Percentiles rank a stretch among this genome's conserved stretches.
phyloP scores from a whole-genome alignment of 2,797 vertebrate species.

The Melanotaenia maccullochi region DNA sequence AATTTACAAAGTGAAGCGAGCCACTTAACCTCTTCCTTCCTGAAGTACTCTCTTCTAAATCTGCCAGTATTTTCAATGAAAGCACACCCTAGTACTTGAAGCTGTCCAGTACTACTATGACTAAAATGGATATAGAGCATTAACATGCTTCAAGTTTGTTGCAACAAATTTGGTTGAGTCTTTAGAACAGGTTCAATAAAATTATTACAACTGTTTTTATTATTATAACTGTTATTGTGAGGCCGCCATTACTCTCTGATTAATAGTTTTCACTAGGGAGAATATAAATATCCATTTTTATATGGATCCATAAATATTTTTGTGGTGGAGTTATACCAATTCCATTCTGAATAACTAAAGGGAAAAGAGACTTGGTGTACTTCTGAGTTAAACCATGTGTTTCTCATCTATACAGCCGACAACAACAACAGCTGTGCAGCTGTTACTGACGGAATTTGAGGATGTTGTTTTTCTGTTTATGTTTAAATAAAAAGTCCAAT shows the following conservation, averaged over 20 bases:
- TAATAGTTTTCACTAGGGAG: background rate
- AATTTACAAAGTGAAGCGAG: constrained; percentile 12
- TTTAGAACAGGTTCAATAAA: background rate
- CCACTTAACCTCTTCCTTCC: constrained; percentile 8
- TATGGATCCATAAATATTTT: too few species aligned
- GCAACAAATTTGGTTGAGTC: background rate
- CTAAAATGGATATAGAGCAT: background rate
- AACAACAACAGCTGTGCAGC: background rate
- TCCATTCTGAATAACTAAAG: background rate
- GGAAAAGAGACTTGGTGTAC: background rate
- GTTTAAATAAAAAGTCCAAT: background rate
- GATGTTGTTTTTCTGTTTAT: background rate
- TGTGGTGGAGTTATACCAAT: background rate
- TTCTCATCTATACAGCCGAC: background rate
- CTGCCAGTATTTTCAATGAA: background rate
- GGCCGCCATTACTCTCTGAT: background rate
- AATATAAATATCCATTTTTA: background rate
- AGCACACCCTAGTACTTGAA: background rate
- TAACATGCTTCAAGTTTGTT: background rate
- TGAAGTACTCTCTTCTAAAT: background rate
- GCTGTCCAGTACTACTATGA: background rate
- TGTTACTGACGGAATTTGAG: background rate
- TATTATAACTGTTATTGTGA: background rate
- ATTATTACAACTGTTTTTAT: background rate
- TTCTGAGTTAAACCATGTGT: background rate